phyloP scores from a whole-genome alignment of 2,113 vertebrate species.

The Echinops telfairi region DNA sequence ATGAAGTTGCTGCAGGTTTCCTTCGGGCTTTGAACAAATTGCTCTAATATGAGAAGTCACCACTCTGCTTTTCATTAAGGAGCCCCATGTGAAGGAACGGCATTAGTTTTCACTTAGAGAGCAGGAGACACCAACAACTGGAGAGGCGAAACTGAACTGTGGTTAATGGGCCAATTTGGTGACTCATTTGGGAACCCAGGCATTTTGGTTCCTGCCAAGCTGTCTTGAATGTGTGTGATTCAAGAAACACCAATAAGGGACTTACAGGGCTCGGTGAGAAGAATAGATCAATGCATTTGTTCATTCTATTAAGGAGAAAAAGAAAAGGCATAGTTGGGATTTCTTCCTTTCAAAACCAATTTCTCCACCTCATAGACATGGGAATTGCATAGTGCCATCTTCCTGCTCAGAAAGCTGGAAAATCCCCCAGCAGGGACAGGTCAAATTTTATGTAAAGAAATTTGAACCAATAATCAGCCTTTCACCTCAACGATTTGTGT shows the following conservation, averaged over 20 bases:
- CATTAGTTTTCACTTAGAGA: conserved; percentile 77
- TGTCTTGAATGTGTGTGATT: conserved; percentile 58
- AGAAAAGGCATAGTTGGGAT: conserved; percentile 44
- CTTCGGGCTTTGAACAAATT: conserved; percentile 74
- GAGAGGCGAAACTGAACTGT: conserved; percentile 65
- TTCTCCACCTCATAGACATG: conserved; percentile 22
- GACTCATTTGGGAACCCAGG: conserved; percentile 67
- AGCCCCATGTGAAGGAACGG: conserved; percentile 64
- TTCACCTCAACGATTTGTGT: conserved; percentile 70
- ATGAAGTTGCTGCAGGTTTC: conserved; percentile 37
- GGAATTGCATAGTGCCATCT: conserved; percentile 52
- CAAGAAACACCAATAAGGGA: conserved; percentile 42
- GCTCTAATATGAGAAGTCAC: conserved; percentile 73
- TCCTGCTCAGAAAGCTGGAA: conserved; percentile 68
- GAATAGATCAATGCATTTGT: conserved; percentile 38
- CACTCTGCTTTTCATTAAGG: conserved; percentile 64
- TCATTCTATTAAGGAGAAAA: conserved; percentile 35
- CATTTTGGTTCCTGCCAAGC: conserved; percentile 63
- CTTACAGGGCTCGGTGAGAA: neutral
- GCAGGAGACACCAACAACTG: conserved; percentile 55
- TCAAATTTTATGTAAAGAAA: conserved; percentile 77
- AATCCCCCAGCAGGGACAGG: conserved; percentile 70
- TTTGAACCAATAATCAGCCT: conserved; percentile 78
- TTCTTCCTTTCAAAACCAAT: conserved; percentile 67
- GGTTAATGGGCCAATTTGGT: conserved; percentile 72